Base-by-base conservation (phyloP, 2,113 vertebrate genomes). In the Ranitomeya variabilis region DNA sequence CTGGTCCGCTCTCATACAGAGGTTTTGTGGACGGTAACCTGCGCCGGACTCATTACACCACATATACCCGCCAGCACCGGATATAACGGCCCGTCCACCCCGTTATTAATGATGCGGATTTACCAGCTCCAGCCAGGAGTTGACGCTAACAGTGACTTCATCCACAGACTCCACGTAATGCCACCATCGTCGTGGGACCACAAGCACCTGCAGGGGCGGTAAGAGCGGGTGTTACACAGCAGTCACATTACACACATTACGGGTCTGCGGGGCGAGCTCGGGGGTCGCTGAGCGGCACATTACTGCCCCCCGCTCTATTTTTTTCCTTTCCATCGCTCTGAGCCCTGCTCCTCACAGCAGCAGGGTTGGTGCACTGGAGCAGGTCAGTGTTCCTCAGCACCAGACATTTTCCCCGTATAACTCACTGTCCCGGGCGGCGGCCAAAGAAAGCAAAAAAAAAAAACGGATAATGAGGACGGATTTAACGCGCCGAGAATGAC, bases 121-220 rank as follows among this genome's bases (percentile, higher is more conserved):
- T 95, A 99, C 98, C 97, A 98, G 89, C 87, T 99, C 98, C 64
- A 98, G 97, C 98, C 98, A 99, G 51, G 98, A 96, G 93, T 99
- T 99, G 90, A 99, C 91, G 84, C 98, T 99, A 94, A 99, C 93
- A 1, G 97, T 99, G 90, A 98, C 26, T 31, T 96, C 95, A 90
- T 99, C 98, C 86, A 97, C 67, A 2, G 96, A 98, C 91, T 99
- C 98, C 91, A 99, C 97, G 0, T 97, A 99, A 94, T 99, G 98
- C 98, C 98, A 99, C 98, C 98, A 99, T 90, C 97, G 98, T 90
- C 95, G 96, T 90, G 98, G 98, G 86, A 99, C 96, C 11, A 96
- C 95, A 57, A 99, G 95, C 91, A 99, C 97, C 98, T 99, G 94
- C 71, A 93, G 93, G 86, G 7, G 90, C 23, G 6, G 18, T 74